Base-by-base conservation (phyloP, 2,113 vertebrate genomes). In the Cephalopterus ornatus region DNA sequence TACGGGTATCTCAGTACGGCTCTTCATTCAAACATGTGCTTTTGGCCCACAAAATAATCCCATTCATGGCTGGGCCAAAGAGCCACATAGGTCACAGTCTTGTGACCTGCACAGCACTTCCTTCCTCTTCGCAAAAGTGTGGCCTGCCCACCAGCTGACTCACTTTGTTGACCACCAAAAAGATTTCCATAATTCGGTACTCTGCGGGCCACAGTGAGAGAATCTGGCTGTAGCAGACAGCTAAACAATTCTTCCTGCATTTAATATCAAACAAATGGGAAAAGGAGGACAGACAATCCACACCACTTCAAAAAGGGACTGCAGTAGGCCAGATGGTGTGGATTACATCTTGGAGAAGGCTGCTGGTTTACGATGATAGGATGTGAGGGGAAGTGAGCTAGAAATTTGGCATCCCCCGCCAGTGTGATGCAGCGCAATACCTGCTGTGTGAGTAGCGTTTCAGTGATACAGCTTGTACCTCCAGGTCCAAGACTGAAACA, bases 211-310 rank as follows among this genome's bases (percentile, higher is more conserved):
- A 87, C 46, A 68, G 58, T 10, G 56, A 6, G 2, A 78, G 73
- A 76, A 68, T 76, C 41, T 70, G 62, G n/a, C 58, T 95, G 66
- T 24, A 84, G 61, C 65, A 87, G 46, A 83, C 27, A 66, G 46
- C 72, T 47, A 56, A 93, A 89, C 56, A 71, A 92, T 27, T 62
- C 81, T 76, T 94, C 81, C 85, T 88, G 87, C 46, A 28, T 42
- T 89, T 87, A 78, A 94, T 85, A 92, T 75, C 78, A 96, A 95
- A 85, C 88, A 92, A 97, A 93, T 83, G 82, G 41, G 63, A 82
- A 67, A 42, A 87, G 33, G 15, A 89, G 7, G 49, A 46, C 70
- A 92, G 75, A 70, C 67, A 78, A 71, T 35, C 59, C 47, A 58
- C 53, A 76, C 32, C 85, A 96, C 85, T 96, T 96, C 89, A 95